Evolutionary conservation across 2,797 vertebrate species (phyloP).

Genomic region (Salarias fasciatus): DNA sequence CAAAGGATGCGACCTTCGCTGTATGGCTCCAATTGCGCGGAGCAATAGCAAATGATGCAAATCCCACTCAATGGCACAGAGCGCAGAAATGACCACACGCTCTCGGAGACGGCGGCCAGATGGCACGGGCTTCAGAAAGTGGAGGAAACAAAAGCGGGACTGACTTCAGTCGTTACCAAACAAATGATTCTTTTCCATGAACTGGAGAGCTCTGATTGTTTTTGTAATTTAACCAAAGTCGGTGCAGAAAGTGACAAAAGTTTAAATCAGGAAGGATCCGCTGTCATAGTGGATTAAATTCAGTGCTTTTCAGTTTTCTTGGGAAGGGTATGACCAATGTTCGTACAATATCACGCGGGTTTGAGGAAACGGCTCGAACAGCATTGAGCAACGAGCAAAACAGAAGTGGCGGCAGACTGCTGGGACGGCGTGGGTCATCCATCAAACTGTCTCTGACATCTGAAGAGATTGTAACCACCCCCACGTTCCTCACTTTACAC

Average conservation of each 20-base stretch:
- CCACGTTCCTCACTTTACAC: conserved; percentile 35
- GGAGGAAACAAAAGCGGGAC: conserved; percentile 8
- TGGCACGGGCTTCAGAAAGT: conserved; percentile 13
- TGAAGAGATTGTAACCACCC: conserved; percentile 25
- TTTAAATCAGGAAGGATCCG: background rate
- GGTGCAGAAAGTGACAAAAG: background rate
- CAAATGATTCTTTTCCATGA: conserved; percentile 16
- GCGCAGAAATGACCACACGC: conserved; percentile 23
- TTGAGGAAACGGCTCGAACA: conserved; percentile 16
- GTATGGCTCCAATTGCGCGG: conserved; percentile 25
- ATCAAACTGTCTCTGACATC: conserved; percentile 48
- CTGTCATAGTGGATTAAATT: conserved; percentile 1
- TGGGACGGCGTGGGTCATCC: conserved; percentile 53
- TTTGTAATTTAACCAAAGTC: background rate
- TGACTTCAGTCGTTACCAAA: background rate
- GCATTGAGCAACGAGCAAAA: conserved; percentile 40
- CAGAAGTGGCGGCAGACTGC: conserved; percentile 40
- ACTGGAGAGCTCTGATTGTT: conserved; percentile 6
- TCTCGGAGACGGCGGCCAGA: conserved; percentile 14
- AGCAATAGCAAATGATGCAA: conserved; percentile 41
- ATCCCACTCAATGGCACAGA: conserved; percentile 29
- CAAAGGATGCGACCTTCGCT: conserved; percentile 34
- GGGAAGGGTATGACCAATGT: conserved; percentile 19
- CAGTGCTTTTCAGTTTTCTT: too few relatives aligned
- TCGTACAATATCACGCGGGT: conserved; percentile 21